Evolutionary conservation across 1,140 invertebrate species (phyloP).

Genomic region (Habropoda laboriosa): DNA sequence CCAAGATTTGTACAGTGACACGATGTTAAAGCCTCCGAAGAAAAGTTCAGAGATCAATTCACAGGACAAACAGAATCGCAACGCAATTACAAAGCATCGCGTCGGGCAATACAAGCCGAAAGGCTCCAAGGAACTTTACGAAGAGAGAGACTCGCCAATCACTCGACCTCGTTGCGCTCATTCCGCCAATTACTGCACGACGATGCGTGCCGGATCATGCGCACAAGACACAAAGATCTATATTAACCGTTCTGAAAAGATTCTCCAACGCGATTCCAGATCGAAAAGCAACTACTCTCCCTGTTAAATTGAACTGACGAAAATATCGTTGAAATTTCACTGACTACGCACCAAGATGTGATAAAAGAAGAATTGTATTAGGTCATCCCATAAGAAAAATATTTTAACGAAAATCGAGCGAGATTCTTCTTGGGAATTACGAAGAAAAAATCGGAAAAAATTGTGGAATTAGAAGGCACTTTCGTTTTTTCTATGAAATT

Average conservation of each 20-base stretch:
- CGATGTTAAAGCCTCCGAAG: not conserved
- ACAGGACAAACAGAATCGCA: constrained; percentile 15
- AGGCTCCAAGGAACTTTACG: constrained; percentile 47
- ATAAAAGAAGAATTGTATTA: too few species aligned
- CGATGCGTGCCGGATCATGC: constrained; percentile 50
- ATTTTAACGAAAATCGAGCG: too few species aligned
- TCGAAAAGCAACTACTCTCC: too few species aligned
- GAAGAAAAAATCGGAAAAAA: too few species aligned
- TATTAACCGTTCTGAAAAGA: constrained; percentile 54
- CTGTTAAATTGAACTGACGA: too few species aligned
- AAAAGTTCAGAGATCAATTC: not conserved
- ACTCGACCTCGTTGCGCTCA: constrained; percentile 77
- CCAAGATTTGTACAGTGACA: too few species aligned
- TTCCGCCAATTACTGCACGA: constrained; percentile 75
- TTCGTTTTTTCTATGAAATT: too few species aligned
- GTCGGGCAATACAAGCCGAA: not conserved
- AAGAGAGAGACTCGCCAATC: constrained; percentile 73
- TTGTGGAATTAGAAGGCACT: too few species aligned
- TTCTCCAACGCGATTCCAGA: constrained; percentile 59
- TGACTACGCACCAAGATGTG: too few species aligned
- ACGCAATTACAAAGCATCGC: constrained; percentile 6
- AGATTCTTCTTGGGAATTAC: too few species aligned
- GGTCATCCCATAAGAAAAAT: too few species aligned
- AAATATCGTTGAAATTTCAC: too few species aligned
- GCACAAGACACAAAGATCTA: constrained; percentile 70